Conservation (phyloP, 2,797 vertebrate species). For the Rallus crepitans region DNA sequence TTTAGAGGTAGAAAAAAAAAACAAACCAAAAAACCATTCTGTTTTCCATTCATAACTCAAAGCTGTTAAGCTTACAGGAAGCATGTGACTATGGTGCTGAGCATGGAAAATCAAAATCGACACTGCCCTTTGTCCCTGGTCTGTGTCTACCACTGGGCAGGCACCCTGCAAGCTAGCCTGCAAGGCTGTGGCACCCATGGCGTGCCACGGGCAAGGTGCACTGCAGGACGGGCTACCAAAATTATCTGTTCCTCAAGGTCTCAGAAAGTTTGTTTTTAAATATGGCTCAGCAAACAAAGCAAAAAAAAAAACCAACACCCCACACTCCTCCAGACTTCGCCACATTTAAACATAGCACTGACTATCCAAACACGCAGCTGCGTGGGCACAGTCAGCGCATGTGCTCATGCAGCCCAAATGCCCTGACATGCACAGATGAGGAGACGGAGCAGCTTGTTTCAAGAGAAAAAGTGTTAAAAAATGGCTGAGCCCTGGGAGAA, state of each 20-base stretch:
- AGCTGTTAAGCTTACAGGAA: neutral
- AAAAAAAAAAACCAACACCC: neutral
- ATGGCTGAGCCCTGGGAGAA: neutral
- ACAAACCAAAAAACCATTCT: neutral
- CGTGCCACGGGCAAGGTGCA: rapidly evolving
- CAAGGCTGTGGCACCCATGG: neutral
- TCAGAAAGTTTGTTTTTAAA: neutral
- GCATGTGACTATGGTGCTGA: neutral
- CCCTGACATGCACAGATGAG: neutral
- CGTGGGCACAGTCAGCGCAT: neutral
- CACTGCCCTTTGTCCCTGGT: neutral
- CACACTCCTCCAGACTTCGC: neutral
- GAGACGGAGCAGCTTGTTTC: neutral
- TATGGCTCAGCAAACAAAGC: neutral
- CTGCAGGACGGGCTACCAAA: neutral
- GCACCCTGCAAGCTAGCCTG: neutral
- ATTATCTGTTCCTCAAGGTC: neutral
- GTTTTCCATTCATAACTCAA: neutral
- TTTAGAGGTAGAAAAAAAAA: neutral
- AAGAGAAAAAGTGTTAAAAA: neutral
- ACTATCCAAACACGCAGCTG: neutral
- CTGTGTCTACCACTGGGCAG: neutral
- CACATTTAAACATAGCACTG: neutral
- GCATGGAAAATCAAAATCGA: neutral
- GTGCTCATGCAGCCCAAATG: neutral